A percentile compares a stretch with the other conserved stretches of the same genome.
Evolutionary conservation across 2,797 vertebrate species (phyloP).

Genomic region (Eospalax fontanierii): DNA sequence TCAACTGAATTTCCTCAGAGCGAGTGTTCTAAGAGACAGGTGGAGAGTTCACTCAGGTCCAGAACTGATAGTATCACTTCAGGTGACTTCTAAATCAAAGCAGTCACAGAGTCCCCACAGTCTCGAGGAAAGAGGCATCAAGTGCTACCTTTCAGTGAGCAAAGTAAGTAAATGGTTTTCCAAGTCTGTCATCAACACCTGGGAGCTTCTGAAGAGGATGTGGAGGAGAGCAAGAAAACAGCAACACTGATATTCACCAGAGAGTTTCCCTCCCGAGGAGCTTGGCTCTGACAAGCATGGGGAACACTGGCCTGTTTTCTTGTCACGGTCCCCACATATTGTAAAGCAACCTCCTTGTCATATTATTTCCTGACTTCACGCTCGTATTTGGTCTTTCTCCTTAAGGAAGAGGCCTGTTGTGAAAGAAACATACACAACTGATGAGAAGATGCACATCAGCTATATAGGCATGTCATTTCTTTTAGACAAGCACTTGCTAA

Average conservation of each 20-base stretch:
- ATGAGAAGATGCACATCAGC: slow-evolving; percentile 14
- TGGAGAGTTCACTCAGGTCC: not conserved
- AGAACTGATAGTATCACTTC: not conserved
- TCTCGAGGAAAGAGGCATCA: not conserved
- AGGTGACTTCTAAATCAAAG: not conserved
- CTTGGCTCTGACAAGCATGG: not conserved
- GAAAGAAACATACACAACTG: not conserved
- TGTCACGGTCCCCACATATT: not conserved
- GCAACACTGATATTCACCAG: not conserved
- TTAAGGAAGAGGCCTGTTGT: not conserved
- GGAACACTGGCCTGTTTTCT: not conserved
- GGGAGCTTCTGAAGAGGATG: not conserved
- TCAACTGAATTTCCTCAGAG: not conserved
- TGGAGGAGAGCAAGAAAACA: not conserved
- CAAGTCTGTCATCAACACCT: not conserved
- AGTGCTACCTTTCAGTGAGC: not conserved
- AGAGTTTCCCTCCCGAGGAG: not conserved
- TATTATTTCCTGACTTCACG: not conserved
- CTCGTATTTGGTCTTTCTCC: slow-evolving; percentile 40
- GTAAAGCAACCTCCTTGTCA: not conserved
- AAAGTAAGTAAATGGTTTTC: not conserved
- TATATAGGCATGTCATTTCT: not conserved
- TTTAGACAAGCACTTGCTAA: not conserved
- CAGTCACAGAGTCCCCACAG: not conserved
- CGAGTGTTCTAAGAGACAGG: not conserved